Evolutionary conservation across 1,140 invertebrate genomes (phyloP).

Genomic region (Bombus sylvicola): DNA sequence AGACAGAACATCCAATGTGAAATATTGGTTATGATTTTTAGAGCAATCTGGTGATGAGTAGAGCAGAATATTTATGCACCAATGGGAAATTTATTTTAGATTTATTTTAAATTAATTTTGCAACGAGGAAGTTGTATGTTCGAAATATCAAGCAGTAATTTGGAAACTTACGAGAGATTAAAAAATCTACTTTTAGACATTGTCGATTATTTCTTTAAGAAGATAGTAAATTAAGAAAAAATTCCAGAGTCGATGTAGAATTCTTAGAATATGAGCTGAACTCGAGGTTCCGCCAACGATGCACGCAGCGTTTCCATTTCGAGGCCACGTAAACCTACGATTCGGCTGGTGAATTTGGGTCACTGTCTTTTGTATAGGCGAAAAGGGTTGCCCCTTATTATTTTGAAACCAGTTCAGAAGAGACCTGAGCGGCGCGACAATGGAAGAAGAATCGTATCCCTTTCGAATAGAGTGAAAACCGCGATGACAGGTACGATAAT

Average conservation of each 20-base stretch:
- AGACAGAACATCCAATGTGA: no score
- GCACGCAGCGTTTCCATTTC: constrained; percentile 11
- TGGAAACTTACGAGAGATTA: neutral
- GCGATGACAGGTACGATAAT: constrained; percentile 49
- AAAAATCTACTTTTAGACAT: neutral
- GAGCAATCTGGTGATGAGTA: no score
- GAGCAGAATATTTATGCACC: no score
- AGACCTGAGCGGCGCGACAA: constrained; percentile 31
- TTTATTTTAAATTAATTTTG: no score
- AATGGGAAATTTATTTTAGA: no score
- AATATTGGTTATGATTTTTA: neutral
- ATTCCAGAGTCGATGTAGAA: neutral
- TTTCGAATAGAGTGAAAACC: constrained; percentile 39
- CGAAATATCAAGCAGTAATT: no score
- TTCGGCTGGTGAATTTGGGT: constrained; percentile 51
- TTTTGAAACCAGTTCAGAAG: constrained; percentile 54
- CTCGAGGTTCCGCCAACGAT: neutral
- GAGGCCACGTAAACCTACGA: constrained; percentile 30
- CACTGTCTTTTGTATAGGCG: constrained; percentile 49
- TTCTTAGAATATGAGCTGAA: neutral
- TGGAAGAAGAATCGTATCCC: constrained; percentile 48
- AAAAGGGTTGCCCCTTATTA: constrained; percentile 60
- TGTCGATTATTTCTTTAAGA: no score
- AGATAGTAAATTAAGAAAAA: neutral
- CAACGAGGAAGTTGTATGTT: no score